These are phyloP conservation scores for Eupristina koningsbergeri DNA, from an alignment of 1,140 invertebrate genomes.

Conservation along the genomic window DNA sequence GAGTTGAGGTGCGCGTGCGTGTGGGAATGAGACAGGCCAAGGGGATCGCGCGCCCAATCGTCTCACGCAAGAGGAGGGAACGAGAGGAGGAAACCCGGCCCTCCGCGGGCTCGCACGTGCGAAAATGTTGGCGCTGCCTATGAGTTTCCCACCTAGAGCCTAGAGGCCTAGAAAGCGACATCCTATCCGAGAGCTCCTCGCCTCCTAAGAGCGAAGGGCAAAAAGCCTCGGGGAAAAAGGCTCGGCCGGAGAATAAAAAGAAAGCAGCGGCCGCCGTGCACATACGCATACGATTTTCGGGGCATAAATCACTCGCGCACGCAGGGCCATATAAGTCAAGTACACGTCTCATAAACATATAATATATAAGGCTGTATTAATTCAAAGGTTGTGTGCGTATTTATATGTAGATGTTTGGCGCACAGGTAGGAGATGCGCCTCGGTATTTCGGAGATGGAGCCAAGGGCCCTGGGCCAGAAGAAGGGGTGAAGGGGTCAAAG, in stretches of 20 bases:
- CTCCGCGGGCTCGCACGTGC: neutral
- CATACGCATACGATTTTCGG: neutral
- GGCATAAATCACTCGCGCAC: slow-evolving; percentile 37
- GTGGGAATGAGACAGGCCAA: neutral
- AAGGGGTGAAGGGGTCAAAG: neutral
- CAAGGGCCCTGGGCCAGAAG: no score
- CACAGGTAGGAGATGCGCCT: slow-evolving; percentile 2
- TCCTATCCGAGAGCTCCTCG: neutral
- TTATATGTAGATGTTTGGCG: slow-evolving; percentile 50
- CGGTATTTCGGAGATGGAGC: neutral
- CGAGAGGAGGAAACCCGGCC: neutral
- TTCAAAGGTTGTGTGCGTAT: slow-evolving; percentile 40
- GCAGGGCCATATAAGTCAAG: slow-evolving; percentile 37
- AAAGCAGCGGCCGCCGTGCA: neutral
- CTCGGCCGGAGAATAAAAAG: neutral
- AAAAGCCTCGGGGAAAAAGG: no score
- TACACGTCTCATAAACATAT: slow-evolving; percentile 45
- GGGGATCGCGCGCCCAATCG: neutral
- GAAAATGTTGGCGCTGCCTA: neutral
- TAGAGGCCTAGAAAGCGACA: neutral
- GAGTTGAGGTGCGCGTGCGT: no score
- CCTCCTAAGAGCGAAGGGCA: no score
- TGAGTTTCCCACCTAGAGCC: slow-evolving; percentile 8
- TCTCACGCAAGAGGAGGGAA: neutral
- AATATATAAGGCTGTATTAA: slow-evolving; percentile 46